Base-by-base conservation (phyloP, 1,140 invertebrate species). In the Drosophila tropicalis region DNA sequence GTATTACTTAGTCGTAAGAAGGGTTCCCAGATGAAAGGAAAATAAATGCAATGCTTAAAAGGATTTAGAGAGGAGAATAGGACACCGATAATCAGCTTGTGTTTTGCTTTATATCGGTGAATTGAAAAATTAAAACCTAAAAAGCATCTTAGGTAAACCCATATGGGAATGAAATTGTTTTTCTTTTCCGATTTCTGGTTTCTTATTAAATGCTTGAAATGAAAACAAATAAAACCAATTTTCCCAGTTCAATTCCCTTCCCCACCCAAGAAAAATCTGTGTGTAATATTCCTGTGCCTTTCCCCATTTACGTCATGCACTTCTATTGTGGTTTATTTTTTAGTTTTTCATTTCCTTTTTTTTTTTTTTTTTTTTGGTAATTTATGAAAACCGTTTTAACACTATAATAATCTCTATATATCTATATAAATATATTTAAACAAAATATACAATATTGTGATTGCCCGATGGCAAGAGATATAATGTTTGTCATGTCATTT, bases 341-440 rank as follows among this genome's bases (percentile, higher is more conserved):
- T 0, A 12, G 10, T 39, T 10, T 40, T 34, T 9, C 39, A 36
- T 63, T 67, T 47, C 56, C 54, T 64, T 2, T 1, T 25, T 15
- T 36, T 62, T 55, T 60, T 62, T 47, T 60, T 57, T 54, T 25
- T 55, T 62, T 47, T 58, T 51, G 39, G 39, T 25, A 12, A 32
- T 10, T 29, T 32, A 29, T 57, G 32, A 39, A 39, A 39, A 39
- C 36, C 12, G 36, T 36, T 22, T 58, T 29, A 47, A 47, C 7
- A 47, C 44, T 47, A 3, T 19, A 10, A 12, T 51, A 51, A 51
- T 51, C 44, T 51, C 44, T 51, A 17, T 17, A 47, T 58, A 69
- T 34, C 58, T 47, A 62, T 34, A 55, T 55, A 55, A 29, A 69
- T 51, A 65, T 22, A 64, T 32, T 60, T 73, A 10, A 51, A 51